Evolutionary conservation across 2,113 vertebrate genomes (phyloP).

Genomic region (Verasper variegatus): DNA sequence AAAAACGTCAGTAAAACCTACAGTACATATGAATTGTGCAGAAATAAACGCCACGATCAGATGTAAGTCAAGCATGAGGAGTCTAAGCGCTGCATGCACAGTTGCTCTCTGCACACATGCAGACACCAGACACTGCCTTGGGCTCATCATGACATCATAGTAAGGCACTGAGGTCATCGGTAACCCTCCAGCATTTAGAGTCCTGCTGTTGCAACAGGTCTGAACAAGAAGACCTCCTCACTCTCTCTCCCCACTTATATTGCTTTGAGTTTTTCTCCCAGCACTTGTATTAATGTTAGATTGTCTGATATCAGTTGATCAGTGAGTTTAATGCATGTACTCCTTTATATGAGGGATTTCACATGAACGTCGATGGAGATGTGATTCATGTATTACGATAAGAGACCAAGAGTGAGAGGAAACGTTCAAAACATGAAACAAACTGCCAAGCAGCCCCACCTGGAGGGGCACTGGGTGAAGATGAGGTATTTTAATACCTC

Average conservation of each 20-base stretch:
- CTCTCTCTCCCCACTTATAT: conserved; percentile 28
- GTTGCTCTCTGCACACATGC: conserved; percentile 22
- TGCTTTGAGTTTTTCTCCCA: conserved; percentile 6
- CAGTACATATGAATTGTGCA: not conserved
- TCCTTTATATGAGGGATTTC: not conserved
- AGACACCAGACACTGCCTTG: conserved; percentile 66
- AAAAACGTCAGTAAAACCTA: not conserved
- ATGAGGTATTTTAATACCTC: too few species aligned
- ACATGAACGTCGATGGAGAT: not conserved
- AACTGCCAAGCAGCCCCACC: too few species aligned
- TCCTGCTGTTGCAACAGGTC: conserved; percentile 71
- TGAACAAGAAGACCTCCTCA: conserved; percentile 68
- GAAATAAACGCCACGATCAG: conserved; percentile 4
- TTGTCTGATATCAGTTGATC: not conserved
- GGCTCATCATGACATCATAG: conserved; percentile 80
- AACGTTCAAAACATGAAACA: too few species aligned
- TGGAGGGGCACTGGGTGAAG: too few species aligned
- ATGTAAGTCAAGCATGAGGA: conserved; percentile 13
- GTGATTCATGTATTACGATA: not conserved
- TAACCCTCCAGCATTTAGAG: conserved; percentile 63
- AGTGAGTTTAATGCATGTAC: not conserved
- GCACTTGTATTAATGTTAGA: not conserved
- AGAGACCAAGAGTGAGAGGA: not conserved
- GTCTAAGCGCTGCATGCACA: not conserved
- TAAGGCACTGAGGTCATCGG: conserved; percentile 78